Base-by-base conservation (phyloP, 64 coral and sea anemone species). In the Catalaphyllia jardinei region DNA sequence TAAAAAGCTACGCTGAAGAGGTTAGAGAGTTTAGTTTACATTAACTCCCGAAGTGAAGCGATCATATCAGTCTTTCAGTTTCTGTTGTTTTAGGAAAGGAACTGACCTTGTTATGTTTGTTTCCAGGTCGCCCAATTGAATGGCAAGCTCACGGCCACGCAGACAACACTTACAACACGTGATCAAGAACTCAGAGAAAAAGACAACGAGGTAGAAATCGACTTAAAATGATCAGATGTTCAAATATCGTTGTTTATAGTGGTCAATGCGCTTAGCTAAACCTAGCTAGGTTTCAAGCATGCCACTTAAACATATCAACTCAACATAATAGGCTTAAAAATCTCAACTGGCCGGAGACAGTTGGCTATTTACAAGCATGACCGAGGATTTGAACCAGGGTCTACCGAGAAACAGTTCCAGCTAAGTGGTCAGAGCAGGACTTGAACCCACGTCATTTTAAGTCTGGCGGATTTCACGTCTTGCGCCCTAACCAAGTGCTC, bases 171-270 rank as follows among this genome's bases (percentile, higher is more conserved):
- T 17, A 62, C 91, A 54, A 80, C 60, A 25, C 86, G 77, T 71
- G 95, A 97, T 25, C 87, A 97, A 20, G 95, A 97, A 54, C 69
- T 97, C 27, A 79, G 88, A 22, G 78, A 93, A 16, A 97, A 97
- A 54, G 87, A 87, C 19, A 79, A 91, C 46, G 95, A 93, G 95
- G 95, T 97, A 87, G 10, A 3, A 11, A 35, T 35, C 33, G 33
- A 35, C 1, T 1, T 3, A 35, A 35, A 35, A 35, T 35, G 33
- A 1, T 35, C 33, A 35, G 3, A 35, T 35, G 33, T 35, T 35
- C 33, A 35, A 35, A 35, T 35, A 3, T 35, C 3, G 33, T 35
- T 35, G 3, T 35, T n/a, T 35, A 35, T 1, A 35, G 3, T 35
- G 33, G 33, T 35, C 33, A 35, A 35, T 35, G 33, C 1, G 33